Evolutionary conservation across 2,113 vertebrate species (phyloP).

Genomic region (Capreolus pygargus): DNA sequence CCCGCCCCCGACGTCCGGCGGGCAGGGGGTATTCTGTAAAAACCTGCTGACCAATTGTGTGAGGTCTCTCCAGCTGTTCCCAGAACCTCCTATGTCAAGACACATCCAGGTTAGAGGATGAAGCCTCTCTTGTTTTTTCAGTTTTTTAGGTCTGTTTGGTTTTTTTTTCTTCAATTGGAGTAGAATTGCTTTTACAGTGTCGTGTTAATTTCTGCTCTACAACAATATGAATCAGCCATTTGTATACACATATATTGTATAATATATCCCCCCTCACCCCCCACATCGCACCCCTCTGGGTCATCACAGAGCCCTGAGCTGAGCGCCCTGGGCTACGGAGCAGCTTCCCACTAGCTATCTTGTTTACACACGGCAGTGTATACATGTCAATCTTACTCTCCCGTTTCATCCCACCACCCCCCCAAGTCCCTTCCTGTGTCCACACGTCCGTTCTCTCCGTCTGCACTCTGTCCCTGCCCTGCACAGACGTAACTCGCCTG

Average conservation of each 20-base stretch:
- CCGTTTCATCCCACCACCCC: not conserved
- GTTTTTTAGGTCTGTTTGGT: not conserved
- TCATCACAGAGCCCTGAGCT: not conserved
- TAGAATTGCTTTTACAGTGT: not conserved
- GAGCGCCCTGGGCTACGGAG: not conserved
- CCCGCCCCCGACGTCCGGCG: not conserved
- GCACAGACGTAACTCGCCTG: not conserved
- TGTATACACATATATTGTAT: not conserved
- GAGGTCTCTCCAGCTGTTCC: not conserved
- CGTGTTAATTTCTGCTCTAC: not conserved
- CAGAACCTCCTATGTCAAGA: not conserved
- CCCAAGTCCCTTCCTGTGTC: not conserved
- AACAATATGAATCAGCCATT: not conserved
- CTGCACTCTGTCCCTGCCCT: not conserved
- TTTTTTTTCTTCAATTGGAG: not conserved
- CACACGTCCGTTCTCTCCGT: not conserved
- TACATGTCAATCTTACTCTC: not conserved
- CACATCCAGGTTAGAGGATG: not conserved
- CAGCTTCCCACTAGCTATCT: not conserved
- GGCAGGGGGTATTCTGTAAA: accelerated
- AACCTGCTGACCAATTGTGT: not conserved
- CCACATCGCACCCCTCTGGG: not conserved
- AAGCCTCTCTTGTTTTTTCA: not conserved
- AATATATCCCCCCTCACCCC: not conserved
- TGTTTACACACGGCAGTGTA: not conserved